These are phyloP conservation scores for Syngnathoides biaculeatus DNA, from an alignment of 2,113 vertebrate species.

Conservation along the genomic window DNA sequence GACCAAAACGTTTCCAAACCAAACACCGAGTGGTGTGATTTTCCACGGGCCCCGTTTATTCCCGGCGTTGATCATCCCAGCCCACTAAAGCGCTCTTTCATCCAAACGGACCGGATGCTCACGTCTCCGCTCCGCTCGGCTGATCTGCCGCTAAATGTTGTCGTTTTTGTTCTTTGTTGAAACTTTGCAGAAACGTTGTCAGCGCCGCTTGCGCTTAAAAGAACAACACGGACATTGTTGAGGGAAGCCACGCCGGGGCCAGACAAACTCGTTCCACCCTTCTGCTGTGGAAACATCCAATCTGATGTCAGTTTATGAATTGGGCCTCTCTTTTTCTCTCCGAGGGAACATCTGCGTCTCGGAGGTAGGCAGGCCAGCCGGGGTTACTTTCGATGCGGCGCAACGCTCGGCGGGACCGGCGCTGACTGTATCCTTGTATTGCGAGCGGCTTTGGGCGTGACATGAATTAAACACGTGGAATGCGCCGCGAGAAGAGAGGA, in stretches of 20 bases:
- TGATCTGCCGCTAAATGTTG: conserved; percentile 9
- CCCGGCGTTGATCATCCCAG: no score
- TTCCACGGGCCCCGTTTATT: no score
- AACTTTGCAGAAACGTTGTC: conserved; percentile 7
- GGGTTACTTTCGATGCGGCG: neutral
- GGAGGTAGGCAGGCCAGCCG: conserved; percentile 17
- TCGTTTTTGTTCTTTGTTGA: conserved; percentile 17
- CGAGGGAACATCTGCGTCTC: conserved; percentile 17
- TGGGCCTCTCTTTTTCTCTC: conserved; percentile 18
- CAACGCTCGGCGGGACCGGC: conserved; percentile 24
- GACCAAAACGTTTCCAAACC: neutral
- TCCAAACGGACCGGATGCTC: conserved; percentile 3
- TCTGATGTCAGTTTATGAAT: conserved; percentile 23
- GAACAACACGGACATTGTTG: conserved; percentile 40
- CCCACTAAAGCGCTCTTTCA: conserved; percentile 10
- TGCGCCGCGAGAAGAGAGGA: conserved; percentile 2
- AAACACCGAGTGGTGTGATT: neutral
- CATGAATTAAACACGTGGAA: conserved; percentile 36
- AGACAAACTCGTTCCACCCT: conserved; percentile 8
- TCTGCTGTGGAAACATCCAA: conserved; percentile 21
- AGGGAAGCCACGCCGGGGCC: conserved; percentile 14
- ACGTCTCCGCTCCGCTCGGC: conserved; percentile 1
- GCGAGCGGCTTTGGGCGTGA: conserved; percentile 20
- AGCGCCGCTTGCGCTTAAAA: neutral
- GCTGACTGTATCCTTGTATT: conserved; percentile 1